These are phyloP conservation scores for Tetraneura akinire DNA, from an alignment of 1,140 invertebrate genomes.

Conservation along the genomic window DNA sequence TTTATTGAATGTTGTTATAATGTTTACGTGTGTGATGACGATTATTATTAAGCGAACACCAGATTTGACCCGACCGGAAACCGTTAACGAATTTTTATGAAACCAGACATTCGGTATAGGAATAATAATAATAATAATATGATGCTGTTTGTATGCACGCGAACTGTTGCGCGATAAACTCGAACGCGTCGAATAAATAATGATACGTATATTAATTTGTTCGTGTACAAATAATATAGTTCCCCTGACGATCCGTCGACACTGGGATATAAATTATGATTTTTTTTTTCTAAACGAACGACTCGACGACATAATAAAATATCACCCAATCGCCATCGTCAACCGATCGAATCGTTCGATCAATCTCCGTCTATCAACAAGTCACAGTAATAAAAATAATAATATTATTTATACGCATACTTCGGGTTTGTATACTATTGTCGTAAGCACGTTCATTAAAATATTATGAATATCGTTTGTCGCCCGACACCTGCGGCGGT, in stretches of 20 bases:
- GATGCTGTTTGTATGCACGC: too few relatives aligned
- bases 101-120: not conserved
- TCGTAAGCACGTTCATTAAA: constrained; percentile 11
- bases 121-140: too few relatives aligned
- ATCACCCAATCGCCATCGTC: not conserved
- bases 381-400: not conserved
- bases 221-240: not conserved
- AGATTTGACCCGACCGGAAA: constrained; percentile 28
- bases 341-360: not conserved
- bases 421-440: too few relatives aligned
- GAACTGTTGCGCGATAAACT: not conserved
- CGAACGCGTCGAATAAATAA: not conserved
- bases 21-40: not conserved
- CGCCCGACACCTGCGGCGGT: not conserved
- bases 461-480: not conserved
- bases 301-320: not conserved
- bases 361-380: not conserved
- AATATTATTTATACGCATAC: not conserved
- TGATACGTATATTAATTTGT: not conserved
- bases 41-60: constrained; percentile 11
- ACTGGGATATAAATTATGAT: too few relatives aligned
- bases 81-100: constrained; percentile 17
- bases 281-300: not conserved
- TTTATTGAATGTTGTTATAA: constrained; percentile 26
- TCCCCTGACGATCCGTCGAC: not conserved